A percentile compares a stretch with the other conserved stretches of the same genome.
phyloP scores from a whole-genome alignment of 2,113 vertebrate species.

The Aphelocoma coerulescens region DNA sequence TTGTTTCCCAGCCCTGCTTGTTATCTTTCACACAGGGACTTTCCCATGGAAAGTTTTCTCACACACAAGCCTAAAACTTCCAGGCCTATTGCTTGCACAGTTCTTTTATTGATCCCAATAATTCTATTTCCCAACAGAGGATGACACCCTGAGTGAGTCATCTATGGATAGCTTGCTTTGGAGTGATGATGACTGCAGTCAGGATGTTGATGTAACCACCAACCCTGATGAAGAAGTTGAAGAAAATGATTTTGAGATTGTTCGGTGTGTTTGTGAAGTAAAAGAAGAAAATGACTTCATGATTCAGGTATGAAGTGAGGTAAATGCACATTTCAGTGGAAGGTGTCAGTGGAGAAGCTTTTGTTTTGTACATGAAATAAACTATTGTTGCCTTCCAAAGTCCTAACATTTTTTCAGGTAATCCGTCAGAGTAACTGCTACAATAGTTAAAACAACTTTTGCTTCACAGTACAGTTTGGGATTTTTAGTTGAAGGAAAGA shows the following conservation, averaged over 20 bases:
- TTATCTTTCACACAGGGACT: no score
- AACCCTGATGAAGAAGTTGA: slow-evolving; percentile 79
- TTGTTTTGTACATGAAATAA: not conserved
- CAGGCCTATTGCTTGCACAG: no score
- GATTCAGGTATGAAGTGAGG: slow-evolving; percentile 86
- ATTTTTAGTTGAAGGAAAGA: not conserved
- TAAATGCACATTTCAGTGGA: not conserved
- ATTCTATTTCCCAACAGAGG: slow-evolving; percentile 65
- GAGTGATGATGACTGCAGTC: slow-evolving; percentile 88
- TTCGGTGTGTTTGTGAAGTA: slow-evolving; percentile 93
- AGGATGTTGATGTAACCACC: slow-evolving; percentile 84
- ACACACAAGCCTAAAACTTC: no score
- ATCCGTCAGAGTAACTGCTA: not conserved
- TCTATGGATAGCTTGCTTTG: slow-evolving; percentile 90
- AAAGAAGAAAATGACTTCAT: slow-evolving; percentile 98
- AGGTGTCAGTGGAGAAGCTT: not conserved
- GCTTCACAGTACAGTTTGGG: not conserved
- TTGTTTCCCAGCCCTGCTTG: no score
- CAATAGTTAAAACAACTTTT: not conserved
- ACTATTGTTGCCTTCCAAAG: not conserved
- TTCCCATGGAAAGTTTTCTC: no score
- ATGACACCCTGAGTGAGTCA: slow-evolving; percentile 89
- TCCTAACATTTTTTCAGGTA: not conserved
- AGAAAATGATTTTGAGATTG: slow-evolving; percentile 84
- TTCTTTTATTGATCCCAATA: no score